A percentile compares a stretch with the other conserved stretches of the same genome.
These are phyloP conservation scores for Arge pagana DNA, from an alignment of 2,888 invertebrate genomes.

Conservation along the genomic window DNA sequence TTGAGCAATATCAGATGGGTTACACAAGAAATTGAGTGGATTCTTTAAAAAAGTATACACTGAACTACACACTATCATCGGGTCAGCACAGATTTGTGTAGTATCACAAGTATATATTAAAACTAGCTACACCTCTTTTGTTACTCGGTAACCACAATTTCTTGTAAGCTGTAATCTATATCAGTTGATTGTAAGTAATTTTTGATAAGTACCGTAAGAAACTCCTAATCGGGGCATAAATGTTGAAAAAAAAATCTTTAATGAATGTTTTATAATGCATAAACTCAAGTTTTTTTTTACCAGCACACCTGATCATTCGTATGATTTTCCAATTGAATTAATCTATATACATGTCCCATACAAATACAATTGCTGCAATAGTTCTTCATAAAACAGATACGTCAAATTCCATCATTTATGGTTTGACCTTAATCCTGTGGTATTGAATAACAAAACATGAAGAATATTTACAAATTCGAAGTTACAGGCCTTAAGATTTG, in stretches of 20 bases:
- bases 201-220: no score
- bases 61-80: no score
- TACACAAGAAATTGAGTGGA: background rate
- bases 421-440: constrained; percentile 12
- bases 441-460: constrained; percentile 6
- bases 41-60: no score
- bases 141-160: no score
- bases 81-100: no score
- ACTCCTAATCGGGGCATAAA: constrained; percentile 16
- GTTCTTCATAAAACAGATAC: background rate
- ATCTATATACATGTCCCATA: constrained; percentile 11
- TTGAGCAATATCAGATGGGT: constrained; percentile 15
- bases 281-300: constrained; percentile 5
- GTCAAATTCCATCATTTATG: background rate
- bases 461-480: constrained; percentile 12
- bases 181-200: no score
- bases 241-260: no score
- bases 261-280: constrained; percentile 9
- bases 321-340: constrained; percentile 8
- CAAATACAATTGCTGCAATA: constrained; percentile 11
- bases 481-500: background rate
- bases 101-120: no score
- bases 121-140: no score
- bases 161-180: no score
- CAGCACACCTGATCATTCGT: constrained; percentile 13